These are phyloP conservation scores for Pavo muticus DNA, from an alignment of 2,113 vertebrate species.

Conservation along the genomic window DNA sequence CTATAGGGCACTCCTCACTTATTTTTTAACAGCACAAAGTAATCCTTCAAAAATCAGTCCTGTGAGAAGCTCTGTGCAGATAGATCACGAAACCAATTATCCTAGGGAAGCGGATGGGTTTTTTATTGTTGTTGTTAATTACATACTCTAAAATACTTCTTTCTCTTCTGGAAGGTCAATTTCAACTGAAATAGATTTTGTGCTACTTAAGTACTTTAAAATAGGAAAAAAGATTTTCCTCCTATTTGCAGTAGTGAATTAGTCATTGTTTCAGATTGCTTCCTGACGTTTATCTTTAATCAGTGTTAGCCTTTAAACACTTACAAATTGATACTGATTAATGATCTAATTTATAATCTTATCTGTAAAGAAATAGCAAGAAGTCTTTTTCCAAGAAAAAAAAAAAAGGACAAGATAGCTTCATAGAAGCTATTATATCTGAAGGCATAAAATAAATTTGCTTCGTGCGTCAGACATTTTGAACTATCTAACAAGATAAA, in stretches of 20 bases:
- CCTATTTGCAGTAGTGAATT: neutral
- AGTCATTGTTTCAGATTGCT: neutral
- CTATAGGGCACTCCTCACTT: fast-evolving
- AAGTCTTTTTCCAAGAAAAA: neutral
- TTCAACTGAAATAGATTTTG: neutral
- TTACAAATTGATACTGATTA: neutral
- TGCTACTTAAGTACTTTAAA: neutral
- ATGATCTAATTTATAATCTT: neutral
- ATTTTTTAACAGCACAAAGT: neutral
- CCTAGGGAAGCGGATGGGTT: neutral
- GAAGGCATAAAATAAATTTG: neutral
- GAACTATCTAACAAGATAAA: no score
- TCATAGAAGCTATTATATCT: neutral
- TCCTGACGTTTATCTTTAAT: neutral
- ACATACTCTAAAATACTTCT: neutral
- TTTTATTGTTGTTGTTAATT: neutral
- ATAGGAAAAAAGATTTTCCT: neutral
- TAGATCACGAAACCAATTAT: neutral
- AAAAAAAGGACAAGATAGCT: neutral
- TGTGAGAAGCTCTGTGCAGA: neutral
- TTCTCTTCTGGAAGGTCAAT: neutral
- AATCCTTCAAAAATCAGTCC: neutral
- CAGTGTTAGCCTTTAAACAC: neutral
- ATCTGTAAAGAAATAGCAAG: neutral
- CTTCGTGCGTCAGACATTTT: neutral